These are phyloP conservation scores for Latheticus oryzae DNA, from an alignment of 2,888 invertebrate genomes.

Conservation along the genomic window DNA sequence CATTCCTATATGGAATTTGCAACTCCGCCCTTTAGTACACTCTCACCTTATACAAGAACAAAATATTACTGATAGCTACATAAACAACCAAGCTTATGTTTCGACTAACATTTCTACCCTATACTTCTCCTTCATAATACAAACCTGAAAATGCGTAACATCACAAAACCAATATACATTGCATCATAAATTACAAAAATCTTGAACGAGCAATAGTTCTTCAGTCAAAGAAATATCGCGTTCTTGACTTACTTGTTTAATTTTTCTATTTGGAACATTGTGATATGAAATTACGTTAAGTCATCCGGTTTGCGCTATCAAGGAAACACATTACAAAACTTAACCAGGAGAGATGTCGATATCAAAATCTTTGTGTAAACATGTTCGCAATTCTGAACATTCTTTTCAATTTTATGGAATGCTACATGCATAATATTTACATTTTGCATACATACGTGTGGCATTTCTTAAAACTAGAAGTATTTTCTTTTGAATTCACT, in stretches of 20 bases:
- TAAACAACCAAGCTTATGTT: too few relatives aligned
- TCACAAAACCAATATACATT: too few relatives aligned
- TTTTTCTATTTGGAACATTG: conserved; percentile 8
- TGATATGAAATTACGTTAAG: conserved; percentile 10
- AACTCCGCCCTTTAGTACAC: conserved; percentile 5
- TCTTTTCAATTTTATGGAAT: conserved; percentile 11
- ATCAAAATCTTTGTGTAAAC: conserved; percentile 16
- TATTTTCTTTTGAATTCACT: too few relatives aligned
- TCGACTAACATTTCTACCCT: too few relatives aligned
- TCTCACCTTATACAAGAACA: too few relatives aligned
- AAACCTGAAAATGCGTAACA: too few relatives aligned
- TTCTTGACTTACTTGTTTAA: conserved; percentile 11
- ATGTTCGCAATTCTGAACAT: conserved; percentile 12
- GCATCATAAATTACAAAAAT: too few relatives aligned
- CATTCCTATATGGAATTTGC: conserved; percentile 9
- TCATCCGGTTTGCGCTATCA: conserved; percentile 6
- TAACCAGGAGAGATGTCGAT: conserved; percentile 8
- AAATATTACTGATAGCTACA: background rate
- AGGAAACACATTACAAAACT: conserved; percentile 9
- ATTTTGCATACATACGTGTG: conserved; percentile 7
- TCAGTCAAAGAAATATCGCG: background rate
- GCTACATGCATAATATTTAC: conserved; percentile 6
- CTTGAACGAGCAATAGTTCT: too few relatives aligned
- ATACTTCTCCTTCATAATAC: too few relatives aligned
- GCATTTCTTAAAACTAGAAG: conserved; percentile 1